Evolutionary conservation across 2,888 invertebrate species (phyloP).

Genomic region (Diarsia dahlii): DNA sequence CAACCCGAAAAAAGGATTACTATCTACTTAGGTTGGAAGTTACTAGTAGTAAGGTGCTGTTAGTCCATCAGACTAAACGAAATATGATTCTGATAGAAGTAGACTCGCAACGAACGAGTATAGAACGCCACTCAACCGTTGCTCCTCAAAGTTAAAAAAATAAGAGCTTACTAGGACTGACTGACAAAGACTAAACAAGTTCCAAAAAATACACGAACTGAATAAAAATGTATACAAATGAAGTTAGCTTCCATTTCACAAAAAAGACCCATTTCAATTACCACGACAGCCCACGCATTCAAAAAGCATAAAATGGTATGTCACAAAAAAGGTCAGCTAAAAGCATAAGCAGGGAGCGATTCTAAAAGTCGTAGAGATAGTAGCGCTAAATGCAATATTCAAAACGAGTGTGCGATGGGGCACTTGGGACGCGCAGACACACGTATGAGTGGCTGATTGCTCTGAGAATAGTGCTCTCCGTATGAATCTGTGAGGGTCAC

Average conservation of each 20-base stretch:
- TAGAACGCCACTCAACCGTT: neutral
- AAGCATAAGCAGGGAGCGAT: constrained; percentile 54
- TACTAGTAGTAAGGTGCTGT: neutral
- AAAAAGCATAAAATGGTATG: constrained; percentile 31
- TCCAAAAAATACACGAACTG: constrained; percentile 2
- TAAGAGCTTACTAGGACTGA: neutral
- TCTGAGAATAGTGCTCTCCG: constrained; percentile 79
- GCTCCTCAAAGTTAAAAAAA: neutral
- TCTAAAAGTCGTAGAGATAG: constrained; percentile 72
- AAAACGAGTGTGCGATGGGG: constrained; percentile 81
- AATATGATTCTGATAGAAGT: neutral
- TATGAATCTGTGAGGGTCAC: constrained; percentile 79
- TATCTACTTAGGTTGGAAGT: neutral
- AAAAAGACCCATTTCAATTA: constrained; percentile 21
- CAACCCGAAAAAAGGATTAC: neutral
- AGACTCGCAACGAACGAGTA: neutral
- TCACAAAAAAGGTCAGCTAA: constrained; percentile 61
- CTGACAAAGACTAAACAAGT: neutral
- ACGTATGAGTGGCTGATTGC: constrained; percentile 86
- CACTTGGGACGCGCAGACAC: constrained; percentile 81
- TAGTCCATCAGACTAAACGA: neutral
- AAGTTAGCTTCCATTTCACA: neutral
- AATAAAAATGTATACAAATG: constrained; percentile 24
- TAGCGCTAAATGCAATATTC: constrained; percentile 87
- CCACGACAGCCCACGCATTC: constrained; percentile 5